These are phyloP conservation scores for Manduca sexta DNA, from an alignment of 1,140 invertebrate species.

Conservation along the genomic window DNA sequence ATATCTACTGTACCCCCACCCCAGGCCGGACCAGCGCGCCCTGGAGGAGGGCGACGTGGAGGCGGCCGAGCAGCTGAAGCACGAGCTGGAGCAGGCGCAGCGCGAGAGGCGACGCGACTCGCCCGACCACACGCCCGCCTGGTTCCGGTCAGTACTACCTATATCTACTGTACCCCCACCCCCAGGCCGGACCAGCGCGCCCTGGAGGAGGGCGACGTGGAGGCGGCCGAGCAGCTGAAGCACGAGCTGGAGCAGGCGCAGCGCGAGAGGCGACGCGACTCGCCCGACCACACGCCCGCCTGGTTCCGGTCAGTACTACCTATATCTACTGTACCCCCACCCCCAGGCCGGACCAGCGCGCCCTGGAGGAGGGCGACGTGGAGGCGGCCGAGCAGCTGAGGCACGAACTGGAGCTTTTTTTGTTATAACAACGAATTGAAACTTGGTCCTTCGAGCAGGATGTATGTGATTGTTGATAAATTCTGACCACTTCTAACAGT, in stretches of 20 bases:
- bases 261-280: constrained; percentile 40
- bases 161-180: background rate
- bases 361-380: constrained; percentile 85
- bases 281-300: constrained; percentile 31
- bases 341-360: constrained; percentile 74
- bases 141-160: constrained; percentile 45
- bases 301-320: constrained; percentile 49
- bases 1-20: too few species aligned
- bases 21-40: constrained; percentile 75
- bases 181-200: constrained; percentile 74
- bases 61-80: constrained; percentile 81
- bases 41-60: constrained; percentile 85
- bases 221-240: constrained; percentile 82
- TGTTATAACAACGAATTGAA: background rate
- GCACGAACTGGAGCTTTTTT: constrained; percentile 36
- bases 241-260: constrained; percentile 52
- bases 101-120: constrained; percentile 38
- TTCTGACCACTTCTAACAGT: too few species aligned
- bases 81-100: constrained; percentile 51
- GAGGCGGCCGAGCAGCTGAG: constrained; percentile 82
- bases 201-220: constrained; percentile 85
- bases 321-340: background rate
- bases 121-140: constrained; percentile 36
- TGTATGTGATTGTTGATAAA: too few species aligned
- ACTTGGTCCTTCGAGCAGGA: too few species aligned